These are phyloP conservation scores for Colletes gigas DNA, from an alignment of 1,140 invertebrate genomes.

Conservation along the genomic window DNA sequence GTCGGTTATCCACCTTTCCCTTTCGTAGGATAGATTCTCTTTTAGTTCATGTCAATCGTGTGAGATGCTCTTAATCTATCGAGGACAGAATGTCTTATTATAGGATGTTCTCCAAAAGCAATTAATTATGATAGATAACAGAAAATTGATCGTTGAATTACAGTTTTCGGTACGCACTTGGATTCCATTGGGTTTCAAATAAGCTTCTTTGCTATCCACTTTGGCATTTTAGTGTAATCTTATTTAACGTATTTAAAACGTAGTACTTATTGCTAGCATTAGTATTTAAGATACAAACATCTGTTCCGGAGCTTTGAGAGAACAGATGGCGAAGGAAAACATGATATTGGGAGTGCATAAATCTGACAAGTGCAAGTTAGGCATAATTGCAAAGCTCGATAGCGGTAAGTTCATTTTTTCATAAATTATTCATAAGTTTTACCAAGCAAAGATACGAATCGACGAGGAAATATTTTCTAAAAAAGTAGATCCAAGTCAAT, in stretches of 20 bases:
- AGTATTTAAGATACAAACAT: neutral
- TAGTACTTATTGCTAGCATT: conserved; percentile 1
- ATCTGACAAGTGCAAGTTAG: neutral
- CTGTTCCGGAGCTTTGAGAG: neutral
- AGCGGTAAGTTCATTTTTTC: neutral
- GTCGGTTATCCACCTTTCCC: conserved; percentile 86
- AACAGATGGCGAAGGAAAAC: neutral
- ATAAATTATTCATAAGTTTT: neutral
- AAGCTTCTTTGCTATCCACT: neutral
- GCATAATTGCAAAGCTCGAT: neutral
- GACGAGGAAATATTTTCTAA: neutral
- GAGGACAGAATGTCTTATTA: neutral
- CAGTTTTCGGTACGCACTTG: neutral
- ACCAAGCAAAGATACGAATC: neutral
- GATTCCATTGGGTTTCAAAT: neutral
- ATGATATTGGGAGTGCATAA: neutral
- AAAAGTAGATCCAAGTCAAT: neutral
- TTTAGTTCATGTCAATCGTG: neutral
- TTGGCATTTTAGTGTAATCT: neutral
- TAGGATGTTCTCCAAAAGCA: neutral
- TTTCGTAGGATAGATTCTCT: conserved; percentile 84
- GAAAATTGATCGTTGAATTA: neutral
- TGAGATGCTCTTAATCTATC: neutral
- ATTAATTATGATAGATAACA: neutral
- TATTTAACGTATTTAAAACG: conserved; percentile 40